Evolutionary conservation across 2,888 invertebrate genomes (phyloP), one percentile per base, ranked within the genome.

Genomic region (Fissipunctia ypsillon): DNA sequence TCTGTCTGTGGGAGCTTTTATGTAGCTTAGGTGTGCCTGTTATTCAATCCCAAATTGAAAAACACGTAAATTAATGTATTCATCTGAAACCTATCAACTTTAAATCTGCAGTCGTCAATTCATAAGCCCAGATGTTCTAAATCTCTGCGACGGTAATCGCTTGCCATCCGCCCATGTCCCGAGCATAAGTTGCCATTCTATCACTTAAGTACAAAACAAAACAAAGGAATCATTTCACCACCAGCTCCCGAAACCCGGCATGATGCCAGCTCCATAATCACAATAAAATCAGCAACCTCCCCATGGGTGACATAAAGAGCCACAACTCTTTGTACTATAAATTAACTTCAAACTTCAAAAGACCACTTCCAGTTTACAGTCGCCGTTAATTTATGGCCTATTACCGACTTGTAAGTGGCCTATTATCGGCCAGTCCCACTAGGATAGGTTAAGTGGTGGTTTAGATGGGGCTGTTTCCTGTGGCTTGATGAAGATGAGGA

Each of bases 301-400:
- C 71, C 84, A 67, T 38, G 78, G 76, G 85, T 43, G 56, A 73
- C 72, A 76, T 84, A 73, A 70, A 64, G 54, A 52, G 72, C 81
- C 76, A 65, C 77, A 79, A 28, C 67, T 65, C 73, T 69, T 60
- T 65, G 45, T 73, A n/a, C 54, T 31, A 76, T 74, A 91, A 93
- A 81, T 87, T 94, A 16, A 94, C 93, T 2, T 91, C 94, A 3
- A 93, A 95, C 83, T 94, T 91, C 74, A 93, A 89, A 79, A 91
- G 87, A 66, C 60, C 81, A 0, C 83, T 81, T 63, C 63, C 22
- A 41, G 57, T 71, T 64, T 75, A 79, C 45, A 45, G 74, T 48
- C 63, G 19, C 22, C n/a, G 19, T 69, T 64, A 74, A 80, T 78
- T 79, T 81, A 81, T 66, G 59, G 22, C 22, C 69, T 75, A 75